These are phyloP conservation scores for Cerastis leucographa DNA, from an alignment of 2,888 invertebrate species.

Conservation along the genomic window DNA sequence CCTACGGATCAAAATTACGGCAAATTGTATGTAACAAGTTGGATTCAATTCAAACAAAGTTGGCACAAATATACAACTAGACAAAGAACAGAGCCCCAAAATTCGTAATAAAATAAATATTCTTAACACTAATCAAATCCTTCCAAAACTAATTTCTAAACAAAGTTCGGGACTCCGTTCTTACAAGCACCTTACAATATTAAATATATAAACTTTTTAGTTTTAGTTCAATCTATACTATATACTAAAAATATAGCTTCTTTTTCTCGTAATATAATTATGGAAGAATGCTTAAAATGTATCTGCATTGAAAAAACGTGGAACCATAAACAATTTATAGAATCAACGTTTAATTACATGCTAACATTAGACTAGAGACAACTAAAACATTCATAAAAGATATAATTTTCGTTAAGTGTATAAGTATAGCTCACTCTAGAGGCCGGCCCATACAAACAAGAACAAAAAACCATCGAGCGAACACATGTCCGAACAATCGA, in stretches of 20 bases:
- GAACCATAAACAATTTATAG: constrained; percentile 71
- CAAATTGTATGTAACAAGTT: constrained; percentile 53
- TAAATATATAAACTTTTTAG: constrained; percentile 73
- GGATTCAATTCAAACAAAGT: constrained; percentile 73
- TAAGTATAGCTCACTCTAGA: constrained; percentile 81
- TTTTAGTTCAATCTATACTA: constrained; percentile 77
- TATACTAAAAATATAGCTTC: constrained; percentile 85
- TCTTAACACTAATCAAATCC: constrained; percentile 86
- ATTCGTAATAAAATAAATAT: constrained; percentile 81
- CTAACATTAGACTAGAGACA: constrained; percentile 89
- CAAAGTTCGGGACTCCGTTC: constrained; percentile 79
- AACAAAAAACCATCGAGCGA: constrained; percentile 80
- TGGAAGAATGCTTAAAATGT: constrained; percentile 85
- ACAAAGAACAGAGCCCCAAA: constrained; percentile 80
- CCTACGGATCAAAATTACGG: constrained; percentile 46
- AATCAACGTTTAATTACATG: constrained; percentile 72
- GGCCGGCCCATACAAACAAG: constrained; percentile 77
- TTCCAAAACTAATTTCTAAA: constrained; percentile 80
- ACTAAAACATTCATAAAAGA: constrained; percentile 84
- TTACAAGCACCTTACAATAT: constrained; percentile 84
- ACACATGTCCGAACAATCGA: constrained; percentile 72
- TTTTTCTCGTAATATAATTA: constrained; percentile 78
- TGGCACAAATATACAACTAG: constrained; percentile 86
- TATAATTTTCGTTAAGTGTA: constrained; percentile 77
- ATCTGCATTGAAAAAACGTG: constrained; percentile 77